Base-by-base conservation (phyloP, 2,113 vertebrate species). In the Platysteira castanea region DNA sequence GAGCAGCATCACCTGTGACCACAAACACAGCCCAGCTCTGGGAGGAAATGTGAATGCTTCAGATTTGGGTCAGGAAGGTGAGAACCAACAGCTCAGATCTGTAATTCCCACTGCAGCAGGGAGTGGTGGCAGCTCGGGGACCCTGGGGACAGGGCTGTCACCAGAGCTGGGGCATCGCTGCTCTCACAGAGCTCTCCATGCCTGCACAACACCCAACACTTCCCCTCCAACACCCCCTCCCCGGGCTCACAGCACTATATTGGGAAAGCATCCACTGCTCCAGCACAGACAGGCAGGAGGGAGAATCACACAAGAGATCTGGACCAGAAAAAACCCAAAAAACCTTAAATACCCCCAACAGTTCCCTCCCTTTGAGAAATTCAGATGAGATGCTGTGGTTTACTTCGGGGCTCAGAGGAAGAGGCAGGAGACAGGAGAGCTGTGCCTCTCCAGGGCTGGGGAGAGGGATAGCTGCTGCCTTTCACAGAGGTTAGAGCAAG, bases 401-500 rank as follows among this genome's bases (percentile, higher is more conserved):
- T 42, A 8, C 49, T 71, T 20, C 3, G 47, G 42, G 59, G 23
- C 11, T 76, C 77, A 60, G 90, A 53, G 65, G 65, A 57, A 70
- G 53, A 67, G 39, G 74, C 42, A n/a, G 37, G 24, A 88, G 60
- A 7, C 1, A 42, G 75, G 33, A 78, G 75, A 69, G 79, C 76
- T 57, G 74, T 1, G 27, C 56, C n/a, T 21, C 63, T 44, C 59
- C 7, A 10, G 53, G 49, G 73, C 10, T 83, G 64, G 41, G 54
- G 33, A 84, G 65, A 65, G 80, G 61, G 54, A 56, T 54, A 4
- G 1, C 6, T 67, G 64, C 85, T 85, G 73, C 53, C 5, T 83
- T 84, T 85, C 81, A 39, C 74, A 90, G 89, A 94, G 93, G 92
- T 94, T 85, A 70, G 8, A 91, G 87, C 70, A 49, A 96, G 50